Evolutionary conservation across 2,797 vertebrate genomes (phyloP).

Genomic region (Crax fasciolata): DNA sequence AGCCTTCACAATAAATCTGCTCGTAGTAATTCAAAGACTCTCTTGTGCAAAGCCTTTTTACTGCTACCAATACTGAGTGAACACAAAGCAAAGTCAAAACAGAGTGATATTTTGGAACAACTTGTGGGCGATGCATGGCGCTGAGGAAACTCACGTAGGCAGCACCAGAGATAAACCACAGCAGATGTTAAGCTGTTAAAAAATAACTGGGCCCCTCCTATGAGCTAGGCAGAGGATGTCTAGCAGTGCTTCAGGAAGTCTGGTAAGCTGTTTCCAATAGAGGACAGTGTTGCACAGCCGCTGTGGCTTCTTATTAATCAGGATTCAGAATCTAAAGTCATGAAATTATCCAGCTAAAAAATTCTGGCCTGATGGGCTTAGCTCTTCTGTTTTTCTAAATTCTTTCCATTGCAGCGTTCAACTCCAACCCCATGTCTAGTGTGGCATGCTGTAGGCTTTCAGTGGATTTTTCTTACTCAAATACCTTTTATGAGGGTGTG

Average conservation of each 20-base stretch:
- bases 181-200: neutral
- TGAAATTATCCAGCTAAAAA: neutral
- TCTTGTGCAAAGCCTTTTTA: slow-evolving; percentile 59
- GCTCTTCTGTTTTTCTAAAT: neutral
- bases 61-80: neutral
- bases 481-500: fast-evolving
- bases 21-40: slow-evolving; percentile 51
- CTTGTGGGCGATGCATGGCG: neutral
- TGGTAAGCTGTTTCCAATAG: slow-evolving; percentile 58
- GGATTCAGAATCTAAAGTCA: neutral
- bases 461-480: neutral
- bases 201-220: neutral
- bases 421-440: neutral
- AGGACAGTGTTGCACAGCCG: slow-evolving; percentile 66
- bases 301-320: neutral
- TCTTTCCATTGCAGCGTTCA: neutral
- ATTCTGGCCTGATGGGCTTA: neutral
- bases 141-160: neutral
- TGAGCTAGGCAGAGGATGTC: neutral
- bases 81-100: slow-evolving; percentile 38
- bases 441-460: neutral
- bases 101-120: neutral
- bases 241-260: neutral
- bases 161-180: neutral
- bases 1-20: slow-evolving; percentile 57